Evolutionary conservation across 2,113 vertebrate species (phyloP), one percentile per base, ranked within the genome.

Genomic region (Strix uralensis): DNA sequence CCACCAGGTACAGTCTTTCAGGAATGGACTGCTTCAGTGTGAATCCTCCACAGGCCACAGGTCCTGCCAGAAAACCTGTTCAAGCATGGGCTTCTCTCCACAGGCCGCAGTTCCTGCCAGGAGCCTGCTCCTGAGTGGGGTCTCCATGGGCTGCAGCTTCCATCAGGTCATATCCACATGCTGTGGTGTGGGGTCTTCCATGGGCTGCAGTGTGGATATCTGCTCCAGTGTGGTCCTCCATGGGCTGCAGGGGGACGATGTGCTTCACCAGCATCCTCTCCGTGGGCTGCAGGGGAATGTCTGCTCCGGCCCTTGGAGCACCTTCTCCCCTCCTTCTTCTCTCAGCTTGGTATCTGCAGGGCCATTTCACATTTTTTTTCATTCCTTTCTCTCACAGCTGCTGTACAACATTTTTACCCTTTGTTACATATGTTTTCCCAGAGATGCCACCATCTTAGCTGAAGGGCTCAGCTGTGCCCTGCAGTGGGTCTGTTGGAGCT

Each of bases 121-220:
- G 5, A 87, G 0, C 6, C 15, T 52, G 34, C 3, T 77, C 23
- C 44, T 1, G 1, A 25, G 5, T 7, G 10, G 7, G 5, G 4
- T 66, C 18, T 74, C 42, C 25, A 5, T 32, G 38, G 30, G 11
- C 32, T 42, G 13, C 52, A 67, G 16, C 10, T 61, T 51, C n/a
- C 19, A 3, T 10, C 21, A 18, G 7, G n/a, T 4, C 5, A 20
- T 2, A 2, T 66, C 12, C 4, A 11, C 8, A 42, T 38, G 3
- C 15, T 71, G 13, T 13, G 2, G 4, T 23, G 14, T 32, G 25
- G 8, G 15, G 2, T 69, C 44, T n/a, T 59, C 20, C 27, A 10
- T 0, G 1, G 15, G 8, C 26, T 63, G 8, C 10, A 42, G 11
- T 23, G 30, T 30, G 18, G 15, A 17, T 15, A 6, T 81, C 21